A percentile compares a stretch with the other conserved stretches of the same genome.
phyloP scores from a whole-genome alignment of 2,888 invertebrate genomes.

The Acronicta aceris region DNA sequence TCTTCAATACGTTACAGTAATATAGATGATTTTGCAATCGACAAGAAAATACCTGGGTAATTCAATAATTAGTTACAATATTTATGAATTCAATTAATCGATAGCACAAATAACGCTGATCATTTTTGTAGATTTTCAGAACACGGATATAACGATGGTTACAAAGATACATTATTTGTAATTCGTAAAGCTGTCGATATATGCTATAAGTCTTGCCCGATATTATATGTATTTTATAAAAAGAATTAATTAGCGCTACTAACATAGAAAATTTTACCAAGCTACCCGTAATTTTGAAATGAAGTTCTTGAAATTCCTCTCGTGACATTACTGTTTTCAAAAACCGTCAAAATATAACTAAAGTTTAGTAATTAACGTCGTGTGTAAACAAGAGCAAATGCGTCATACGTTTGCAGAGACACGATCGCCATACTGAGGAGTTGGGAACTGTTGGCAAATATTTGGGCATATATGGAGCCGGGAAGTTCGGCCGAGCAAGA shows the following conservation, averaged over 20 bases:
- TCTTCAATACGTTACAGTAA: constrained; percentile 15
- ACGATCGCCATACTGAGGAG: constrained; percentile 77
- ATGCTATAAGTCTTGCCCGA: too few species aligned
- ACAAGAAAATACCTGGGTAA: constrained; percentile 17
- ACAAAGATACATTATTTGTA: too few species aligned
- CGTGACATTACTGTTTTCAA: constrained; percentile 24
- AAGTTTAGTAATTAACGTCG: constrained; percentile 68
- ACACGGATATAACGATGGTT: too few species aligned
- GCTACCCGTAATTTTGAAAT: too few species aligned
- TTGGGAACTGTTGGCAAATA: constrained; percentile 81
- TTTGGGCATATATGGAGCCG: constrained; percentile 81
- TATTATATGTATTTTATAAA: too few species aligned
- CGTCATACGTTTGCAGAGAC: constrained; percentile 74
- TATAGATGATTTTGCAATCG: constrained; percentile 9
- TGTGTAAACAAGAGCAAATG: constrained; percentile 70
- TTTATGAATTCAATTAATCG: too few species aligned
- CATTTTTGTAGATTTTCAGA: too few species aligned
- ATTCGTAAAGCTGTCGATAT: too few species aligned
- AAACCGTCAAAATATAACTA: constrained; percentile 47
- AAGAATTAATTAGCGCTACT: too few species aligned
- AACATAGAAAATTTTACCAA: too few species aligned
- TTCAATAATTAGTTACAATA: background rate
- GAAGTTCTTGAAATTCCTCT: background rate
- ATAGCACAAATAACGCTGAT: too few species aligned
- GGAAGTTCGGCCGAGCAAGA: constrained; percentile 82